Evolutionary conservation across 2,888 invertebrate genomes (phyloP).

Genomic region (Microplitis deprimator): DNA sequence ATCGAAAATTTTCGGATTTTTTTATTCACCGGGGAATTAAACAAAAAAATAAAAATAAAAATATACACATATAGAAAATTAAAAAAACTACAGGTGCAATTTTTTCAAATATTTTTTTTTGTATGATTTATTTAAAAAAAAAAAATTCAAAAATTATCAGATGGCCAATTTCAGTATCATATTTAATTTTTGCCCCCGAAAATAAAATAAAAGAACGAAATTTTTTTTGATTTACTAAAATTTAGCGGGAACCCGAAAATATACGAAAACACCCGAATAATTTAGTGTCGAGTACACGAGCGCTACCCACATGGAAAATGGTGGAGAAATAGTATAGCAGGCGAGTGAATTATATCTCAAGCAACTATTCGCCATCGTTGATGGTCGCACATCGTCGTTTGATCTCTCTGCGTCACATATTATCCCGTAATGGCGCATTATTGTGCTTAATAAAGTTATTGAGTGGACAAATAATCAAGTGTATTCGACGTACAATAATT

Average conservation of each 20-base stretch:
- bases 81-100: too few species aligned
- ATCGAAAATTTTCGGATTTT: too few species aligned
- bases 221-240: constrained; percentile 19
- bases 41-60: too few species aligned
- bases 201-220: neutral
- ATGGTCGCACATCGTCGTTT: constrained; percentile 57
- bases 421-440: constrained; percentile 48
- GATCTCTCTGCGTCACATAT: constrained; percentile 53
- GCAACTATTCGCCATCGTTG: constrained; percentile 68
- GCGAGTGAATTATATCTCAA: constrained; percentile 55
- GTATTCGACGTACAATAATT: constrained; percentile 38
- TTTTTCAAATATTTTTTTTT: too few species aligned
- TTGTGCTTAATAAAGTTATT: constrained; percentile 56
- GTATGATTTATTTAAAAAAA: neutral
- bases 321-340: constrained; percentile 56
- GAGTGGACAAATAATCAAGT: constrained; percentile 43
- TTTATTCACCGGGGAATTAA: too few species aligned
- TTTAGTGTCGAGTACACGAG: constrained; percentile 44
- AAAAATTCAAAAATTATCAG: neutral
- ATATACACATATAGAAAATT: too few species aligned
- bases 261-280: constrained; percentile 56
- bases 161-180: neutral
- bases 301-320: constrained; percentile 64
- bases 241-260: constrained; percentile 37
- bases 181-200: neutral